Base-by-base conservation (phyloP, 2,888 invertebrate genomes). In the Caenorhabditis drosophilae region DNA sequence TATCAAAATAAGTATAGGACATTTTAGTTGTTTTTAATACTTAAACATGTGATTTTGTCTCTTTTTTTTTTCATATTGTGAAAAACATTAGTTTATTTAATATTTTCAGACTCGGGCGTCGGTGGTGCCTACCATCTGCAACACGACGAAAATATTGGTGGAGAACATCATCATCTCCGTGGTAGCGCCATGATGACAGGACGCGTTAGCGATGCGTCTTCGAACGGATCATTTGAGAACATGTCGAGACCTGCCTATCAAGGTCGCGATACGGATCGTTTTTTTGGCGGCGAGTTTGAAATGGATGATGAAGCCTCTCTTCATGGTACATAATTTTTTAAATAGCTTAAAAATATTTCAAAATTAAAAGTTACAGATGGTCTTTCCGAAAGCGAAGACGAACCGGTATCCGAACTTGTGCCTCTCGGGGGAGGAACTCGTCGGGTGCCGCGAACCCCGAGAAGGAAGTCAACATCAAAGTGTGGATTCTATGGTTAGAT, bases 231-330 rank as follows among this genome's bases (percentile, higher is more conserved):
- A 25, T 46, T 48, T 16, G 46, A 40, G 18, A 56, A 52, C 23
- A 51, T 56, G 41, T 52, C 52, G 25, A 50, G 62, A 25, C 45
- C 58, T 4, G 40, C 36, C 22, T 64, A 59, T 31, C 16, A 26
- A 7, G 68, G 71, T 16, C 58, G 71, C 26, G 71, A 71, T 46
- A 68, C 68, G 23, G 71, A 71, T 34, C 64, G 59, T 27, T 55
- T 71, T 22, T 64, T 64, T 34, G 51, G 51, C 44, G 63, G 63
- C 45, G 66, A 67, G 38, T 60, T 60, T 16, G 66, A 67, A 49
- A 44, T 63, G 44, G 57, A 63, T 41, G 63, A 58, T 27, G 57
- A 63, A 16, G 53, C 40, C 20, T 7, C 6, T n/a, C 6, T 6
- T 11, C 36, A 9, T 36, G 36, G 31, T n/a, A 40, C 6, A 20